Conservation (phyloP, 2,888 invertebrate species). For the Andrena flavipes region DNA sequence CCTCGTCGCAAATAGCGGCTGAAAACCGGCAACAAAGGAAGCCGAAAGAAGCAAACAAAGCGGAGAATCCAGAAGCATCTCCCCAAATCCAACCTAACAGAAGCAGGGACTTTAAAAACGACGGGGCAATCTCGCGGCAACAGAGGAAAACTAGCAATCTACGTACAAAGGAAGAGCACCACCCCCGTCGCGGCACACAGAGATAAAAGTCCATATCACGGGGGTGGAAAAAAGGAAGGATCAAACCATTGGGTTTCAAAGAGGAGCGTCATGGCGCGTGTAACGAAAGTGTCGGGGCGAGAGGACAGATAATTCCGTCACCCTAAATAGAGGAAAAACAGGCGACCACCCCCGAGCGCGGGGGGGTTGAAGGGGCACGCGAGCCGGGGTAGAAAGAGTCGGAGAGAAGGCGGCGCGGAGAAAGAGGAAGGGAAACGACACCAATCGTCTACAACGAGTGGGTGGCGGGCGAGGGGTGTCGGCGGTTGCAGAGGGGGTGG, state of each 20-base stretch:
- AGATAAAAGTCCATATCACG: conserved; percentile 4
- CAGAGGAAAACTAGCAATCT: not conserved
- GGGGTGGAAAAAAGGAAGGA: not conserved
- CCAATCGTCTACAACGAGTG: not conserved
- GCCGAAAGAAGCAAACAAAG: no score
- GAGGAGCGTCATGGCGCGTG: not conserved
- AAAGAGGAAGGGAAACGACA: not conserved
- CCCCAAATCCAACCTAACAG: no score
- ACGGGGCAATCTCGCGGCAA: no score
- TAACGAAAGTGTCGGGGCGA: not conserved
- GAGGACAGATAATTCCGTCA: conserved; percentile 1
- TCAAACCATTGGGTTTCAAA: not conserved
- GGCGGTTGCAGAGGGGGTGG: conserved; percentile 35
- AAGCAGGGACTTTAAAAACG: no score
- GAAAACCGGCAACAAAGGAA: no score
- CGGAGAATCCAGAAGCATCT: no score
- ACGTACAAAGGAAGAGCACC: not conserved
- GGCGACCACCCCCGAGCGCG: not conserved
- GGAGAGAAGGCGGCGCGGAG: not conserved
- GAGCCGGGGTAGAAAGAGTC: not conserved
- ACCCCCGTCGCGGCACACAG: not conserved
- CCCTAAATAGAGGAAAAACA: conserved; percentile 17
- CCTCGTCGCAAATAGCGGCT: no score
- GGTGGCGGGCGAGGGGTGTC: not conserved
- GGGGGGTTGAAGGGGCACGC: not conserved